Base-by-base conservation (phyloP, 2,888 invertebrate species). In the Therioaphis trifolii region DNA sequence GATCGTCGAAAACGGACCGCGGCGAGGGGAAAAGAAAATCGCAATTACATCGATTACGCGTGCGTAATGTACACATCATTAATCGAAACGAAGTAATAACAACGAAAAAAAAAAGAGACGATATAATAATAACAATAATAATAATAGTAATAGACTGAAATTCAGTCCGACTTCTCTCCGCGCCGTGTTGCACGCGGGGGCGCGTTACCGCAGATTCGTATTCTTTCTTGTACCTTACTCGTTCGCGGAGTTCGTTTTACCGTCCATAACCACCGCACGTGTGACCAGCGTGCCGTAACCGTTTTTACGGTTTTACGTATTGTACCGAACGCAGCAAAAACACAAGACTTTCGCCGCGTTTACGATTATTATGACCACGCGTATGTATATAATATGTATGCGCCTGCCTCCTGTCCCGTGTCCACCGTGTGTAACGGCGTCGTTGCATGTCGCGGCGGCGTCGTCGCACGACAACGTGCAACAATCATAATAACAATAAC, bases 401-500 rank as follows among this genome's bases (percentile, higher is more conserved):
- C 35, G 35, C 3, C 35, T 3, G 7, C 35, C 7, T 35, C 35
- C 7, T 35, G 35, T 43, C 14, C 29, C 27, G 43, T 46, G 66
- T 66, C 40, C 68, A n/a, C 27, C 49, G 49, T 46, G 49, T 69
- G 69, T 69, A 69, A 69, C 69, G 69, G 24, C 2, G 29, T 52
- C 49, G 71, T 49, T 71, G 9, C 71, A 71, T 52, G n/a, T 52
- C n/a, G 52, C 52, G 9, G 15, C 46, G 71, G n/a, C 9, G 9
- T 27, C 46, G 71, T 72, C 52, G n/a, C 71, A 72, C 52, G 27
- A 72, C n/a, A n/a, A 68, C 11, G 40, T n/a, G 40, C 68, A 68
- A 43, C 40, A 40, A 68, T 4, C 0, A 43, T 27, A 24, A 49
- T 29, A 7, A 71, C 49, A 49, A 49, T 71, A 46, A 69, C 11